Conservation (phyloP, 1,140 invertebrate genomes). For the Trichogramma pretiosum region DNA sequence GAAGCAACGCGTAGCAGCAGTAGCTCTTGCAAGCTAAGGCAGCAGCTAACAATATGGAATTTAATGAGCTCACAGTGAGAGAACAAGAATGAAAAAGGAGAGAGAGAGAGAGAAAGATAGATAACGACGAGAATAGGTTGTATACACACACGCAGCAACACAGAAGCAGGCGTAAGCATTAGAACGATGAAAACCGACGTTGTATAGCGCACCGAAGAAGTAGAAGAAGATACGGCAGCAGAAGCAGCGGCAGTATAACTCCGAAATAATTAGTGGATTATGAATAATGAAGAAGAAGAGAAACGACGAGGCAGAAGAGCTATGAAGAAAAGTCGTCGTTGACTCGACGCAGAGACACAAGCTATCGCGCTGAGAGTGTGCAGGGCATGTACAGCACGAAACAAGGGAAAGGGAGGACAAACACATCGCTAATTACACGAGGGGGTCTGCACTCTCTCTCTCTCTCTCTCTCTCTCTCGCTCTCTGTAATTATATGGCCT, state of each 20-base stretch:
- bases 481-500: conserved; percentile 19
- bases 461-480: too few relatives aligned
- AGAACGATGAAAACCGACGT: neutral
- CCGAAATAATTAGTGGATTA: conserved; percentile 12
- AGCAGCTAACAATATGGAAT: too few relatives aligned
- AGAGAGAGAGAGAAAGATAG: neutral
- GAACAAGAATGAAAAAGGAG: neutral
- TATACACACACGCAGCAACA: too few relatives aligned
- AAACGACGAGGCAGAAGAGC: neutral
- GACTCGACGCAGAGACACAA: neutral
- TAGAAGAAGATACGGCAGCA: neutral
- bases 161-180: neutral
- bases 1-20: too few relatives aligned
- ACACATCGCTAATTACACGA: conserved; percentile 17
- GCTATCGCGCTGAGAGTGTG: neutral
- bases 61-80: too few relatives aligned
- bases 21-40: too few relatives aligned
- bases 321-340: too few relatives aligned
- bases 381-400: too few relatives aligned
- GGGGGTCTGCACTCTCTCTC: neutral
- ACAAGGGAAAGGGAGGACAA: conserved; percentile 7
- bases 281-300: conserved; percentile 12
- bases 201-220: too few relatives aligned
- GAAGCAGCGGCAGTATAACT: too few relatives aligned
- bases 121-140: too few relatives aligned